These are phyloP conservation scores for Melieria omissa DNA, from an alignment of 2,888 invertebrate genomes.

Conservation along the genomic window DNA sequence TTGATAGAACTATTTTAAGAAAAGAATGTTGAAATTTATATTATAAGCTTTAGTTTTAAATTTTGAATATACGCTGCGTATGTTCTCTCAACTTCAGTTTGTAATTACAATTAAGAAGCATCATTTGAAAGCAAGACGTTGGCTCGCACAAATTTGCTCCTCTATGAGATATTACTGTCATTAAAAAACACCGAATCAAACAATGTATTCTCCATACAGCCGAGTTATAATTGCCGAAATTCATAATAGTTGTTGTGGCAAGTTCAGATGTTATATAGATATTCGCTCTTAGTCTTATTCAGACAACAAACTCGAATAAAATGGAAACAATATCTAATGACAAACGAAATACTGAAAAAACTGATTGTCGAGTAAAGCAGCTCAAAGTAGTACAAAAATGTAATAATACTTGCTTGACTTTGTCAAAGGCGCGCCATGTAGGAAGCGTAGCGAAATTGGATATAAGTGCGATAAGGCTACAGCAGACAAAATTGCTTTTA, in stretches of 20 bases:
- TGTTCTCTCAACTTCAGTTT: slow-evolving; percentile 2
- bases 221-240: neutral
- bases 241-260: neutral
- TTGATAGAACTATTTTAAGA: slow-evolving; percentile 39
- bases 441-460: too few species aligned
- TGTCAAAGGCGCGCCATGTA: too few species aligned
- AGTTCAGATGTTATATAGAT: too few species aligned
- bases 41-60: slow-evolving; percentile 30
- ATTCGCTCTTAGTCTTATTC: too few species aligned
- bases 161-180: neutral
- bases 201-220: neutral
- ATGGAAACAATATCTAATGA: too few species aligned
- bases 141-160: neutral
- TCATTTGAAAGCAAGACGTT: neutral
- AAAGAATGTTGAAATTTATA: slow-evolving; percentile 35
- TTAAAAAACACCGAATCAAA: neutral
- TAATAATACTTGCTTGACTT: too few species aligned
- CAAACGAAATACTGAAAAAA: too few species aligned
- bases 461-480: too few species aligned
- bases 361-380: too few species aligned
- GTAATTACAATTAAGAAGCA: neutral
- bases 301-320: too few species aligned
- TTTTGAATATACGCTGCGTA: slow-evolving; percentile 6
- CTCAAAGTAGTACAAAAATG: too few species aligned
- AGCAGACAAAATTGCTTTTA: neutral